Base-by-base conservation (phyloP, 1,140 invertebrate species). In the Drosophila insularis region DNA sequence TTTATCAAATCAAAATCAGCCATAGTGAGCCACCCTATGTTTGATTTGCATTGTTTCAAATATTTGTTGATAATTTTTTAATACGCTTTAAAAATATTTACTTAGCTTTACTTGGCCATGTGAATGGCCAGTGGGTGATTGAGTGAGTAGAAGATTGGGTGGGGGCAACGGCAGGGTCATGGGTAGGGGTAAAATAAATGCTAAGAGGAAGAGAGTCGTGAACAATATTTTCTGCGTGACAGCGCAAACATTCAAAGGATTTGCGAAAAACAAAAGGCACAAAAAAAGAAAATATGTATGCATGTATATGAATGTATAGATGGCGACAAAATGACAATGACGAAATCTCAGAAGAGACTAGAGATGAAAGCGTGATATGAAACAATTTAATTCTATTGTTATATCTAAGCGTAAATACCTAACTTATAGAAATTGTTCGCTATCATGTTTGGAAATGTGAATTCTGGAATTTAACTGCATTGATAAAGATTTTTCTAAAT, bases 31-130 rank as follows among this genome's bases (percentile, higher is more conserved):
- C 14, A 8, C 31, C 10, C 55, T 14, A 17, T 50, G 63, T 62
- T 61, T 65, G 54, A 54, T 67, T 71, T 61, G 58, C 53, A 76
- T 71, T 75, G 71, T 62, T 82, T 81, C 70, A 77, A 84, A 89
- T 84, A 84, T 80, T 82, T 73, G 78, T 61, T 89, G 84, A 89
- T 89, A 84, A 74, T 77, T 80, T 89, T 89, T 89, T 89, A 89
- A 89, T 89, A 80, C 89, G 85, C 84, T 68, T 68, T 79, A 78
- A 76, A 89, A 89, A 89, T 89, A 89, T 89, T 89, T 77, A 80
- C 85, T 81, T 72, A 76, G 75, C 79, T 76, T 74, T 74, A 84
- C 73, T 81, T 65, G 65, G 53, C 71, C 73, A 76, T 66, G 63
- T 73, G 32, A 69, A 4, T 63, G 32, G 56, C 11, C 58, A 23